Evolutionary conservation across 2,797 vertebrate genomes (phyloP).

Genomic region (Sebastes steindachneri): DNA sequence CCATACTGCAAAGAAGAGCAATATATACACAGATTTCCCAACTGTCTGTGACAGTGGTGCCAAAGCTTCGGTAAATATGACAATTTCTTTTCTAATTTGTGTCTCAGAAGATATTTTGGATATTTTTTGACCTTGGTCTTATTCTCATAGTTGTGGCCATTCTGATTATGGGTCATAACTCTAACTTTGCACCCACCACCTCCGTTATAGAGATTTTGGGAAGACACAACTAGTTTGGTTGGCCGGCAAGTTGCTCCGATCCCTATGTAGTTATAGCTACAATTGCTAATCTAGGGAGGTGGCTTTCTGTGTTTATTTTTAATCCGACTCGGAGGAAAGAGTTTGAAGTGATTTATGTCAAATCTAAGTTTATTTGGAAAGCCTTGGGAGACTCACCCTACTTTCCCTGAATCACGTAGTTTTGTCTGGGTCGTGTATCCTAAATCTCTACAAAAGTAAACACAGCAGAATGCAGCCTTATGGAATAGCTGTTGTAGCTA

Average conservation of each 20-base stretch:
- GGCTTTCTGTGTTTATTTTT: not conserved
- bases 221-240: not conserved
- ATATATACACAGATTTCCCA: not conserved
- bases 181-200: not conserved
- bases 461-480: not conserved
- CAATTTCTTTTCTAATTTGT: not conserved
- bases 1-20: not conserved
- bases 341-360: not conserved
- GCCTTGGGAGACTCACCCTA: not conserved
- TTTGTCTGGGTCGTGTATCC: not conserved
- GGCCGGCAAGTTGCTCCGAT: not conserved
- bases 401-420: not conserved
- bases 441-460: not conserved
- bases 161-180: not conserved
- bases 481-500: not conserved
- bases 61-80: not conserved
- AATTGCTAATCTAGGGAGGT: not conserved
- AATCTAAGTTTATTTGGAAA: not conserved
- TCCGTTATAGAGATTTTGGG: not conserved
- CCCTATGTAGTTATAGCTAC: not conserved
- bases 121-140: not conserved
- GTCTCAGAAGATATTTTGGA: not conserved
- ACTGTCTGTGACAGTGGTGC: not conserved
- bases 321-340: not conserved
- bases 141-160: not conserved